phyloP scores from a whole-genome alignment of 2,797 vertebrate genomes.

The Babyrousa celebensis region DNA sequence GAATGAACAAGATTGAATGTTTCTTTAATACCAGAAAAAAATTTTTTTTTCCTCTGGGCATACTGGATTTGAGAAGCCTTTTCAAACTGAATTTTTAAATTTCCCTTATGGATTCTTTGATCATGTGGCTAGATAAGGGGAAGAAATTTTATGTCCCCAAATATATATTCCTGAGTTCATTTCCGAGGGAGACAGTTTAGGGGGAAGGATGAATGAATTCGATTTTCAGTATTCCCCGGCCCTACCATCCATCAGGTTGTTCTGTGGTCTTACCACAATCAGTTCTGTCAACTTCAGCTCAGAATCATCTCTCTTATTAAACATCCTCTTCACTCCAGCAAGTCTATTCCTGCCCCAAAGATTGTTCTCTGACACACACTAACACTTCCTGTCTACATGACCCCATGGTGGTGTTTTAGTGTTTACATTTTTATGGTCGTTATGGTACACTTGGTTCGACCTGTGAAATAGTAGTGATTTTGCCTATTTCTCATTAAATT shows the following conservation, averaged over 20 bases:
- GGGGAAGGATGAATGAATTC: not conserved
- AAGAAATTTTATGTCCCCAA: not conserved
- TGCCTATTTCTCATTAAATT: not conserved
- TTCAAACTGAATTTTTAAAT: slow-evolving; percentile 28
- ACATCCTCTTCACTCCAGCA: not conserved
- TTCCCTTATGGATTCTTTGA: not conserved
- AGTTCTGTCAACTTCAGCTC: not conserved
- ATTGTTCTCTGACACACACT: not conserved
- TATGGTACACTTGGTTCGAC: not conserved
- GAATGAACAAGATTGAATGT: not conserved
- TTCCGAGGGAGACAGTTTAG: not conserved
- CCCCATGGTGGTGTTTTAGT: not conserved
- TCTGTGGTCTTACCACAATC: not conserved
- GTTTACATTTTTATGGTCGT: not conserved
- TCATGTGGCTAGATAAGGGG: not conserved
- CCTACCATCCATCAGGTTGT: not conserved
- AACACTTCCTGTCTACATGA: not conserved
- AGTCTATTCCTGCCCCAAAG: not conserved
- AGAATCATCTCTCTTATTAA: not conserved
- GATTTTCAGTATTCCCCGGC: not conserved
- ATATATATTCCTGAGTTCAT: not conserved
- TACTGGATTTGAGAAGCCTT: not conserved
- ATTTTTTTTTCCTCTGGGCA: not conserved
- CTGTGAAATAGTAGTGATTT: not conserved
- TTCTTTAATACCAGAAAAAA: not conserved